These are phyloP conservation scores for Drosophila vallismaia DNA, from an alignment of 2,888 invertebrate genomes.

Conservation along the genomic window DNA sequence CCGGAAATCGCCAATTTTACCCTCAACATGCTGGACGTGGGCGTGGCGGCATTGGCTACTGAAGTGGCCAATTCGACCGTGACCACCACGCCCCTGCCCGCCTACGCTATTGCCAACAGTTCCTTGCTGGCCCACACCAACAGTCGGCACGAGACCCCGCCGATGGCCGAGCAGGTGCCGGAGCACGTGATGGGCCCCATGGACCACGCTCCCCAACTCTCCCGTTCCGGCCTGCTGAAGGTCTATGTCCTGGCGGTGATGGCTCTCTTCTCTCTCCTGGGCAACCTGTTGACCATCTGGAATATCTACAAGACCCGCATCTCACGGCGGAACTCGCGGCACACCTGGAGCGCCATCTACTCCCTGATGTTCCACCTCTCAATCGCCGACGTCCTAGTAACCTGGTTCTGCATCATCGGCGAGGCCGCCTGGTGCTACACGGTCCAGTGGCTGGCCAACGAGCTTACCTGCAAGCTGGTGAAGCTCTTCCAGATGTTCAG, in stretches of 20 bases:
- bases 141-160: constrained; percentile 48
- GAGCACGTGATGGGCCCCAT: constrained; percentile 68
- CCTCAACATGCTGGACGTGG: constrained; percentile 60
- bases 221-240: constrained; percentile 87
- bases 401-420: constrained; percentile 91
- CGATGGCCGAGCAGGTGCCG: constrained; percentile 63
- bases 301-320: constrained; percentile 89
- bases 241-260: constrained; percentile 88
- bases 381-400: constrained; percentile 91
- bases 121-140: constrained; percentile 55
- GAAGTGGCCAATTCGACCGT: constrained; percentile 24
- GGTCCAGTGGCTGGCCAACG: constrained; percentile 92
- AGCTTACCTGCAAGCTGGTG: constrained; percentile 90
- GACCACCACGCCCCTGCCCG: constrained; percentile 18
- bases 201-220: constrained; percentile 89
- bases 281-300: constrained; percentile 90
- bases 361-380: constrained; percentile 92
- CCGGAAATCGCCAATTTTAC: constrained; percentile 69
- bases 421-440: constrained; percentile 92
- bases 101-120: constrained; percentile 54
- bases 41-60: constrained; percentile 47
- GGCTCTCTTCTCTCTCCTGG: constrained; percentile 89
- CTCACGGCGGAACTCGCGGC: constrained; percentile 85
- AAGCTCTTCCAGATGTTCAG: constrained; percentile 93
- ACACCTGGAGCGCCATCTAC: constrained; percentile 89